Evolutionary conservation across 2,888 invertebrate species (phyloP).

Genomic region (Cosmia pyralina): DNA sequence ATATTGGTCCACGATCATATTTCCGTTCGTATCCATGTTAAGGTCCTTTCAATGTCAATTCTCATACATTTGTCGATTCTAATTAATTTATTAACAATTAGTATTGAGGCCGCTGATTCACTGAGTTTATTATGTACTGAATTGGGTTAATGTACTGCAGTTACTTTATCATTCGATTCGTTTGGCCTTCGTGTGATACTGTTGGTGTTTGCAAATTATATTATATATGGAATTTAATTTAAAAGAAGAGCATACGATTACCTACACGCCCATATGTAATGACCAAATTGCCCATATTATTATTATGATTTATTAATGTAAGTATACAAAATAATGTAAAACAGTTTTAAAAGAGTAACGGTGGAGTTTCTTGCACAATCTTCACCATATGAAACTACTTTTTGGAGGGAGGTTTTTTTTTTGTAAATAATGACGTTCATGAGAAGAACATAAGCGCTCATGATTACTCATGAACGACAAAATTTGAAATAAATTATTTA

Average conservation of each 20-base stretch:
- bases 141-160: constrained; percentile 60
- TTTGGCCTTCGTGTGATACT: constrained; percentile 45
- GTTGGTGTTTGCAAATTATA: constrained; percentile 27
- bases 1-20: constrained; percentile 41
- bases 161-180: constrained; percentile 43
- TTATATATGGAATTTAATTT: not conserved
- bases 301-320: too few species aligned
- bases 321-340: too few species aligned
- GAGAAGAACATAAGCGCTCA: too few species aligned
- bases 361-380: too few species aligned
- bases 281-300: too few species aligned
- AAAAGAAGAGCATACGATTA: not conserved
- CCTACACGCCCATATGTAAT: too few species aligned
- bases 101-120: constrained; percentile 59
- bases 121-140: constrained; percentile 39
- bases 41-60: constrained; percentile 75
- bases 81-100: constrained; percentile 60
- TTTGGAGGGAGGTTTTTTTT: too few species aligned
- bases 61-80: constrained; percentile 51
- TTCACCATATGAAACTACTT: too few species aligned
- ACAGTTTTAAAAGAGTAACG: too few species aligned
- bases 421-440: too few species aligned
- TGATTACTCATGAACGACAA: too few species aligned
- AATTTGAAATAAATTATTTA: too few species aligned
- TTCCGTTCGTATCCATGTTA: constrained; percentile 75